Conservation (phyloP, 2,113 vertebrate genomes). For the Ptychochromis oligacanthus region DNA sequence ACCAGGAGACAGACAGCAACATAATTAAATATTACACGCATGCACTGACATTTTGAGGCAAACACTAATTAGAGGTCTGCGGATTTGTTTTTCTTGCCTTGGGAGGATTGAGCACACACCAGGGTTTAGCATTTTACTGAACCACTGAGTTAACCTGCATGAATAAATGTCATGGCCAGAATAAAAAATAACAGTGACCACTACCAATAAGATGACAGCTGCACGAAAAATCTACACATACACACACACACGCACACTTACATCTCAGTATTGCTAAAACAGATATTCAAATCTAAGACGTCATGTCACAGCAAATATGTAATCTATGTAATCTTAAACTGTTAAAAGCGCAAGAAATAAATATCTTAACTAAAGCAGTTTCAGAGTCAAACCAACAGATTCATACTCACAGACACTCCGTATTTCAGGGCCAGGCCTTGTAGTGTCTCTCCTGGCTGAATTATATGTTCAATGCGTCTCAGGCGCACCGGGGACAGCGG, state of each 20-base stretch:
- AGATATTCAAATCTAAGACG: background rate
- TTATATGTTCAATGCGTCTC: slow-evolving; percentile 80
- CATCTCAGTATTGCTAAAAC: background rate
- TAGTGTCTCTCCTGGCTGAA: slow-evolving; percentile 87
- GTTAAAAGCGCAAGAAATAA: background rate
- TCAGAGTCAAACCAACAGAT: background rate
- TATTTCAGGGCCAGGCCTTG: slow-evolving; percentile 90
- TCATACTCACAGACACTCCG: slow-evolving; percentile 82
- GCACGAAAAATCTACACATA: background rate
- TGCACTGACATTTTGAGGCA: background rate
- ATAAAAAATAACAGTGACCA: too few species aligned
- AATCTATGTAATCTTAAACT: background rate
- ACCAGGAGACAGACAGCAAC: background rate
- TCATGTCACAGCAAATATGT: background rate
- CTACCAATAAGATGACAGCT: background rate
- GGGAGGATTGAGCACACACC: background rate
- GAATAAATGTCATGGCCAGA: background rate
- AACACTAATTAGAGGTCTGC: background rate
- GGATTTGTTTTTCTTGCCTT: too few species aligned
- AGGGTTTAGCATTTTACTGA: background rate
- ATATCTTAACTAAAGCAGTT: background rate
- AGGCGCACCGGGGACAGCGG: slow-evolving; percentile 78
- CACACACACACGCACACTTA: background rate
- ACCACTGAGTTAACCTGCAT: background rate
- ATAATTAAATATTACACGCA: background rate